A percentile compares a stretch with the other conserved stretches of the same genome.
Conservation (phyloP, 37 sponge, comb jelly and placozoan species). For the Chondrosia reniformis region DNA sequence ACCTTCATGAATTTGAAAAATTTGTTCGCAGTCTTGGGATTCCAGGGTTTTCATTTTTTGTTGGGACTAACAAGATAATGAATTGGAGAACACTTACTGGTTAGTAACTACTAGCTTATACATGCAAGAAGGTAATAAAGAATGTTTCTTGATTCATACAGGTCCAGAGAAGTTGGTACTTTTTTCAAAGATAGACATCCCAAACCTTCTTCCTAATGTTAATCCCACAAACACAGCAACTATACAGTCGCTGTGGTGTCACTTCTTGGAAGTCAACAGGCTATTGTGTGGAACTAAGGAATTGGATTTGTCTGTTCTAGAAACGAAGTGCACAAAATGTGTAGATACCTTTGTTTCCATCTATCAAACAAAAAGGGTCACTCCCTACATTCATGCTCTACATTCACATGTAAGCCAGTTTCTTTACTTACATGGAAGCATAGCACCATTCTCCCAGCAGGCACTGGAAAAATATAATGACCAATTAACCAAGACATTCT, state of each 20-base stretch:
- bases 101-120: not conserved
- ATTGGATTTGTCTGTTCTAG: too few relatives aligned
- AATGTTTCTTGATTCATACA: not conserved
- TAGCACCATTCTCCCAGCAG: slow-evolving; percentile 26
- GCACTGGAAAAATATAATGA: slow-evolving; percentile 27
- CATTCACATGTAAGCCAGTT: slow-evolving; percentile 21
- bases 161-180: slow-evolving; percentile 27
- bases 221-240: not conserved
- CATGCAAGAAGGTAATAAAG: too few relatives aligned
- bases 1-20: not conserved
- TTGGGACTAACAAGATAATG: not conserved
- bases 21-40: not conserved
- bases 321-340: not conserved
- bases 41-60: not conserved
- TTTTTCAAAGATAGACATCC: not conserved
- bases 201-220: not conserved
- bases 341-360: not conserved
- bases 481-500: slow-evolving; percentile 6
- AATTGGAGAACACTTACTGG: not conserved
- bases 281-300: too few relatives aligned
- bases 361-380: slow-evolving; percentile 12
- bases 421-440: slow-evolving; percentile 1
- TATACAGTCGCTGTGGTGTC: slow-evolving; percentile 1
- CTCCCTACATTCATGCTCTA: slow-evolving; percentile 28
- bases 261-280: not conserved